Evolutionary conservation across 2,888 invertebrate species (phyloP), one percentile per base, ranked within the genome.

Genomic region (Ichneumoninae sp.): DNA sequence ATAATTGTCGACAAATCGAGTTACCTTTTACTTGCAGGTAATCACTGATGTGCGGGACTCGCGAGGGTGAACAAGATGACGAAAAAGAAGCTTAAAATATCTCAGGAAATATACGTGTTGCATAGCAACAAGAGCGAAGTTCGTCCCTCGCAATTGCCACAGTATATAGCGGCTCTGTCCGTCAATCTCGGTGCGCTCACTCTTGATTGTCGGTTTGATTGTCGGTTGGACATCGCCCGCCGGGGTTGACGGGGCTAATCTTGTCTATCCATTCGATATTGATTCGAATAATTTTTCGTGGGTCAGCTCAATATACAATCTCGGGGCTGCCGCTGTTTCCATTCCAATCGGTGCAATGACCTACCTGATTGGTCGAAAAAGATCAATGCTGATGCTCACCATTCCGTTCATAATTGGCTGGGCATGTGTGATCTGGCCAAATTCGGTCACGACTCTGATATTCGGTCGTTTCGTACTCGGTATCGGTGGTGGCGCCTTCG

Each of bases 191-290:
- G 44, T 13, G 97, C 97, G 0, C 94, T 97, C 79, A 97, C 97
- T n/a, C n/a, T n/a, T n/a, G n/a, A n/a, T n/a, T 0, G 95, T 96
- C 70, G 97, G 97, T 89, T 95, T 96, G 26, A 95, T 97, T 75
- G 94, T 97, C 7, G 97, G 96, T 57, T 97, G 97, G 97, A 96
- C 97, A 1, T 96, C 97, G 0, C 96, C 97, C 10, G 96, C 96
- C n/a, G 94, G 95, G 16, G 91, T 92, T 7, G 89, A 94, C 16
- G 93, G 91, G 0, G n/a, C 68, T 0, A 57, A 50, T 0, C 26
- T 82, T n/a, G 36, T 78, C 6, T 96, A 96, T 90, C 92, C 94
- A n/a, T 95, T 97, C 87, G 1, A 87, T 0, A 94, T 97, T 0
- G 92, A 93, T 7, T 66, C 89, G 0, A 89, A 93, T 0, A 94